phyloP scores from a whole-genome alignment of 2,888 invertebrate genomes.

The Esperia sulphurella region DNA sequence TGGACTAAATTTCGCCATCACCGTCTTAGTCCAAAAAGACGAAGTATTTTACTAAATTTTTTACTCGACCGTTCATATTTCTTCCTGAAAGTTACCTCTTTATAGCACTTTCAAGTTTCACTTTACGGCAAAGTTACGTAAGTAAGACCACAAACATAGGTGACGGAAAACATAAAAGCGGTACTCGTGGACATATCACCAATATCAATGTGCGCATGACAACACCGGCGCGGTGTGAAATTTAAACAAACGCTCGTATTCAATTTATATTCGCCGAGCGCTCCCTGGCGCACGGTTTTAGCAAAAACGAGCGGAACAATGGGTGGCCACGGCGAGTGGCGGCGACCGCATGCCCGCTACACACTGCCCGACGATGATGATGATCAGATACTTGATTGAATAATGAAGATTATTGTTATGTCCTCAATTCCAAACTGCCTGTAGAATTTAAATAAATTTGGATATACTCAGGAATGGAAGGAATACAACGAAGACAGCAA shows the following conservation, averaged over 20 bases:
- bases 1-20: too few species aligned
- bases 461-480: too few species aligned
- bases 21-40: too few species aligned
- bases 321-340: constrained; percentile 14
- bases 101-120: too few species aligned
- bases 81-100: too few species aligned
- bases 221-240: constrained; percentile 37
- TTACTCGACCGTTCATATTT: too few species aligned
- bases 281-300: constrained; percentile 23
- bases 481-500: too few species aligned
- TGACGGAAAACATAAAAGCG: constrained; percentile 14
- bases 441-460: too few species aligned
- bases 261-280: constrained; percentile 53
- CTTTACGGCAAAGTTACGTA: too few species aligned
- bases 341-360: constrained; percentile 25
- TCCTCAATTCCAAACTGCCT: too few species aligned
- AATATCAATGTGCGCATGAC: constrained; percentile 33
- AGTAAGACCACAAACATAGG: neutral
- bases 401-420: too few species aligned
- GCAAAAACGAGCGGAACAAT: constrained; percentile 13
- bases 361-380: constrained; percentile 15
- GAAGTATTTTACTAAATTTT: too few species aligned
- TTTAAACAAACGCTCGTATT: constrained; percentile 50
- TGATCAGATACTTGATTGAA: neutral
- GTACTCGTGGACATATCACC: constrained; percentile 24